Conservation (phyloP, 2,797 vertebrate genomes). For the Pangasius krempfi region DNA sequence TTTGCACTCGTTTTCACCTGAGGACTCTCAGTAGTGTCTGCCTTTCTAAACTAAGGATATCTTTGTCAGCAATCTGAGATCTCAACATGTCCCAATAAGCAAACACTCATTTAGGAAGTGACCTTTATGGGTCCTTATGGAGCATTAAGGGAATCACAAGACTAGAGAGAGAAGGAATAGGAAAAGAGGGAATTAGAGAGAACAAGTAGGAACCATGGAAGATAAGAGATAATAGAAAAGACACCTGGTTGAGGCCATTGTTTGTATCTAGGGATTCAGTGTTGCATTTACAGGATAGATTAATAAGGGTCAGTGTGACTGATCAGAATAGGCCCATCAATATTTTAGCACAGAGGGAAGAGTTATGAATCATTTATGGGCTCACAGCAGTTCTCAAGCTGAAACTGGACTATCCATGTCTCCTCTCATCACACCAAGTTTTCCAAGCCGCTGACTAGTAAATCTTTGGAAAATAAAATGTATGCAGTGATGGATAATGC, state of each 20-base stretch:
- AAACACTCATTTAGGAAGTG: constrained; percentile 23
- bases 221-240: constrained; percentile 36
- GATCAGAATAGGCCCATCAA: constrained; percentile 80
- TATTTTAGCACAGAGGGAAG: constrained; percentile 77
- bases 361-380: constrained; percentile 59
- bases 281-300: constrained; percentile 65
- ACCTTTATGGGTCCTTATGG: constrained; percentile 13
- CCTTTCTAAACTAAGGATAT: not conserved
- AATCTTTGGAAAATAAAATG: constrained; percentile 9
- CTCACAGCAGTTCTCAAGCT: constrained; percentile 37
- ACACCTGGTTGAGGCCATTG: constrained; percentile 42
- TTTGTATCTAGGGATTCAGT: constrained; percentile 47
- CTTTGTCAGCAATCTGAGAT: constrained; percentile 21
- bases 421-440: constrained; percentile 24
- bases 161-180: not conserved
- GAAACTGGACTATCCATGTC: constrained; percentile 43
- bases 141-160: constrained; percentile 29
- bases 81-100: constrained; percentile 28
- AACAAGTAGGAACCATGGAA: not conserved
- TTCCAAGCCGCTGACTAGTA: constrained; percentile 5
- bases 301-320: constrained; percentile 75
- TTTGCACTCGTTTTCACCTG: not conserved
- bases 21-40: constrained; percentile 23
- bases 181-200: not conserved
- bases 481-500: not conserved